Evolutionary conservation across 2,888 invertebrate genomes (phyloP), one percentile per base, ranked within the genome.

Genomic region (Malthinus flaveolus): DNA sequence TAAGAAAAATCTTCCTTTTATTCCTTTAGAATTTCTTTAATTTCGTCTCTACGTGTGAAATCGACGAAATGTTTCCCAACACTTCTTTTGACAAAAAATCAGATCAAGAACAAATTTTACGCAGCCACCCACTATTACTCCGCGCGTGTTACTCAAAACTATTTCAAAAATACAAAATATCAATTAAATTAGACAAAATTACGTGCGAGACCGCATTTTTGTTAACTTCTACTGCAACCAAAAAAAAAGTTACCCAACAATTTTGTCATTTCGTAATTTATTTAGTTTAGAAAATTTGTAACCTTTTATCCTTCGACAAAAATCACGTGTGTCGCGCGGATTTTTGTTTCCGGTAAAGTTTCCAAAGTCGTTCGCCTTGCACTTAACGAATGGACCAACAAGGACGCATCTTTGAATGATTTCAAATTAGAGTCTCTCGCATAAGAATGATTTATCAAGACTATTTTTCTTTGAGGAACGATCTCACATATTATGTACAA

Each of bases 1-100:
- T 52, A 44, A 46, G 45, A 42, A 42, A 42, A 42, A 42, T 42
- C 13, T 42, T 23, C 12, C 15, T 42, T 42, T 10, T 42, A 23
- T 3, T 23, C 23, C 23, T 23, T 23, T 23, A 23, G 23, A 23
- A 3, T 3, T 23, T 5, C 23, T 23, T 23, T 23, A 23, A 23
- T 23, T 23, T 23, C 23, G 3, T 23, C 23, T 3, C 23, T 3
- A 5, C 3, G 23, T 23, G 5, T 23, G 23, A 3, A 23, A 5
- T 23, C 3, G 5, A 5, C 23, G 23, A 23, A 23, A 23, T 23
- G 23, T 23, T n/a, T n/a, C n/a, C n/a, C 23, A 23, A 3, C 23
- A 23, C 5, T 5, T 23, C 23, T 23, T 23, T 23, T 23, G 23
- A 5, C 2, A 2, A 23, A 23, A 23, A 23, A 23, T 23, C 5